Evolutionary conservation across 2,797 vertebrate species (phyloP).

Genomic region (Pseudotriccus pelzelni): DNA sequence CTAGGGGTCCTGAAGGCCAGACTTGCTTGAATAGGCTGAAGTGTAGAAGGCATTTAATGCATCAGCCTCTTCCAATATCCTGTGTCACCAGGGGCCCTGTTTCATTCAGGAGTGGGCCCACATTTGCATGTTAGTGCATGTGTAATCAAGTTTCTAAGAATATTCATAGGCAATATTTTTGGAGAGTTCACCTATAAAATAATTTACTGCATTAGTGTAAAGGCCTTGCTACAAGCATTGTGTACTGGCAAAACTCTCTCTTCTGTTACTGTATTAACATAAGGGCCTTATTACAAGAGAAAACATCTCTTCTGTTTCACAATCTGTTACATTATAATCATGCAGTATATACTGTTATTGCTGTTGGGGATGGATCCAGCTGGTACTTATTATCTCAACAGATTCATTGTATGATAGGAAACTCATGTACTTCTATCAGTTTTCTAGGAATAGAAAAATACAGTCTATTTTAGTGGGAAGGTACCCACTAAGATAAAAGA

Average conservation of each 20-base stretch:
- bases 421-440: neutral
- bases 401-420: slow-evolving; percentile 9
- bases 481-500: neutral
- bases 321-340: slow-evolving; percentile 51
- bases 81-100: accelerated
- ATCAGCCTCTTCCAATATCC: neutral
- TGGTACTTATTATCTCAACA: slow-evolving; percentile 53
- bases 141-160: neutral
- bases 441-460: neutral
- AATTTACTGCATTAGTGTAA: neutral
- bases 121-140: neutral
- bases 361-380: slow-evolving; percentile 57
- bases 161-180: neutral
- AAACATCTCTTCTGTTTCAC: slow-evolving; percentile 35
- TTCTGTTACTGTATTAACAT: slow-evolving; percentile 23
- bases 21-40: neutral
- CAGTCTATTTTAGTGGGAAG: neutral
- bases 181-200: neutral
- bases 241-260: neutral
- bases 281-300: slow-evolving; percentile 22
- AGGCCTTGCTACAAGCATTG: neutral
- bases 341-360: slow-evolving; percentile 17
- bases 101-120: neutral
- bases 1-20: neutral
- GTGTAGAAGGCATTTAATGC: neutral